These are phyloP conservation scores for Melanostigma gelatinosum DNA, from an alignment of 2,113 vertebrate species.

Conservation along the genomic window DNA sequence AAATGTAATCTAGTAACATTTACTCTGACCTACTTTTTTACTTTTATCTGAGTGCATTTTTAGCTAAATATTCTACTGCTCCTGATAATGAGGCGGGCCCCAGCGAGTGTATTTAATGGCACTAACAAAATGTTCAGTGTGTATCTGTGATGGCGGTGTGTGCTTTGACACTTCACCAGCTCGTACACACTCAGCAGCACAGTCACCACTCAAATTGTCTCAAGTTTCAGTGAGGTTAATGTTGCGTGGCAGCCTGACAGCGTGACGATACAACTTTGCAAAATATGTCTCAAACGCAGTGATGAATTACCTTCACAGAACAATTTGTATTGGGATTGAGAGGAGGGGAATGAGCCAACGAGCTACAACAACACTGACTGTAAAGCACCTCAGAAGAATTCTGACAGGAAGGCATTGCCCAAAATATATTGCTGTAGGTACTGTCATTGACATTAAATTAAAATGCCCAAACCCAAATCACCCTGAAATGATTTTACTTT, in stretches of 20 bases:
- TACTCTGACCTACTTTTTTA: conserved; percentile 18
- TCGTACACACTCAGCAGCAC: conserved; percentile 59
- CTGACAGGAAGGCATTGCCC: neutral
- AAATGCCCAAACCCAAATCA: neutral
- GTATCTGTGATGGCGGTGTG: conserved; percentile 69
- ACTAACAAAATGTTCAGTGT: conserved; percentile 57
- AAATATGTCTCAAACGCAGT: neutral
- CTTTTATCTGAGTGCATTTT: neutral
- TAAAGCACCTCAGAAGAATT: neutral
- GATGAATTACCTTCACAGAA: neutral
- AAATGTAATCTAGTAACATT: neutral
- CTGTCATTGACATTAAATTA: neutral
- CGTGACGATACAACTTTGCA: neutral
- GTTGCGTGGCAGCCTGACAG: neutral
- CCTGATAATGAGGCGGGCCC: conserved; percentile 77
- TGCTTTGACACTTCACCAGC: conserved; percentile 68
- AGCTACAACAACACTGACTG: neutral
- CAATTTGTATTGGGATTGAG: neutral
- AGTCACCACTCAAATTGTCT: conserved; percentile 39
- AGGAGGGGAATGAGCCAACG: conserved; percentile 13
- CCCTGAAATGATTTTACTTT: neutral
- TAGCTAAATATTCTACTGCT: conserved; percentile 32
- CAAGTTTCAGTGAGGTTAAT: conserved; percentile 12
- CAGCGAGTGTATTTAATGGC: conserved; percentile 65
- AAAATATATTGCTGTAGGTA: neutral